Conservation (phyloP, 2,113 vertebrate genomes). For the Campylomormyrus numenius region DNA sequence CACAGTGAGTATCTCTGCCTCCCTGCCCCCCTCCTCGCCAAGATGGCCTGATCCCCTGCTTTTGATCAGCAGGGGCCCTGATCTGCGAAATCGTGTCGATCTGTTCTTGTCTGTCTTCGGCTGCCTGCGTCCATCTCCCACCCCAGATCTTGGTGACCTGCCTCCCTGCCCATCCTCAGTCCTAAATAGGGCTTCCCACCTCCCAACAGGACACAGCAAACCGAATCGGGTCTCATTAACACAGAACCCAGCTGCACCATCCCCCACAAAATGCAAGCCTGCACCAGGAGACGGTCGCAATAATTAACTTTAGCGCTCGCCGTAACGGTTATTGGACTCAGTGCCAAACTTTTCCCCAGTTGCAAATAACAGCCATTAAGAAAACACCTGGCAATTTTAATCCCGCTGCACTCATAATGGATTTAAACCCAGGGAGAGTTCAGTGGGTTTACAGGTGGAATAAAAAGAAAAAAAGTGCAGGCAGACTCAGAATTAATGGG, state of each 20-base stretch:
- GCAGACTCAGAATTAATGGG: conserved; percentile 4
- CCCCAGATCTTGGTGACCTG: background rate
- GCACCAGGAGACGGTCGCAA: background rate
- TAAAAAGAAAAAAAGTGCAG: background rate
- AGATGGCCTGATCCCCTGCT: background rate
- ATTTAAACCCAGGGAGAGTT: background rate
- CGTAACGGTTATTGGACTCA: background rate
- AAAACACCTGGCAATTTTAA: conserved; percentile 3
- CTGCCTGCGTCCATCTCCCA: background rate
- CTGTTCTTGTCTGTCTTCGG: background rate
- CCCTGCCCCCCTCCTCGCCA: background rate
- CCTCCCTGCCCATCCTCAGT: background rate
- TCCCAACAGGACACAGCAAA: background rate
- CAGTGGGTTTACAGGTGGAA: background rate
- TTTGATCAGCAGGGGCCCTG: background rate
- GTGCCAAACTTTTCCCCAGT: background rate
- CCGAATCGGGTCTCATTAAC: background rate
- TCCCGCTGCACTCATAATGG: background rate
- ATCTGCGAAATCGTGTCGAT: background rate
- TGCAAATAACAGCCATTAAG: conserved; percentile 2
- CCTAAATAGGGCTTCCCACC: background rate
- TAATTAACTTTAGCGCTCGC: background rate
- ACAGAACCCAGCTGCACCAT: background rate
- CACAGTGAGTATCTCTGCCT: background rate
- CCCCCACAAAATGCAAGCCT: background rate